These are phyloP conservation scores for Himalopsyche kuldschensis DNA, from an alignment of 2,888 invertebrate genomes.

Conservation along the genomic window DNA sequence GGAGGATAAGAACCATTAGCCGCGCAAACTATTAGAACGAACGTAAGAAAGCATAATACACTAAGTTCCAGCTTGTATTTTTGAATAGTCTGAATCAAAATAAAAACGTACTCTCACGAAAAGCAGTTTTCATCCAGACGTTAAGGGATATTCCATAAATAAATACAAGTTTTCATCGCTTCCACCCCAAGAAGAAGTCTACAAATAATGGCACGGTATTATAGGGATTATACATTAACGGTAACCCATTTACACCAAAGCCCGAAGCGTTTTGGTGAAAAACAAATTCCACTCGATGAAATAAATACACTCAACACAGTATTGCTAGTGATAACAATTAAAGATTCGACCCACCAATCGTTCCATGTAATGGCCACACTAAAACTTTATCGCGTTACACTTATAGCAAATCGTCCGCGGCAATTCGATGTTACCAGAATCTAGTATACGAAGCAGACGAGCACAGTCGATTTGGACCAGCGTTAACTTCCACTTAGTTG, in stretches of 20 bases:
- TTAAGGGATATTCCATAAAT: background rate
- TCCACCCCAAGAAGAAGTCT: background rate
- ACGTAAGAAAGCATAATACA: too few species aligned
- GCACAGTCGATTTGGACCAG: background rate
- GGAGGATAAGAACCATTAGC: too few species aligned
- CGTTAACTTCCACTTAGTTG: slow-evolving; percentile 4
- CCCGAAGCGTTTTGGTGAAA: background rate
- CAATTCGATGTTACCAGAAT: background rate
- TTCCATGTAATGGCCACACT: background rate
- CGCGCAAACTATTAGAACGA: too few species aligned
- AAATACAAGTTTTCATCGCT: background rate
- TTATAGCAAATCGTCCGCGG: background rate
- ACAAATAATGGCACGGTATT: background rate
- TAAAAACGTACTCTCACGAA: too few species aligned
- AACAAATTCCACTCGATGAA: background rate
- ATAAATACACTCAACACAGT: background rate
- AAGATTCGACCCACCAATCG: background rate
- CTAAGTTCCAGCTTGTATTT: too few species aligned
- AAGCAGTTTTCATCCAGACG: background rate
- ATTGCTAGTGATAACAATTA: background rate
- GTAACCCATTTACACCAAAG: background rate
- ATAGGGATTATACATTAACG: background rate
- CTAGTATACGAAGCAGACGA: background rate
- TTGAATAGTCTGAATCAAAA: too few species aligned
- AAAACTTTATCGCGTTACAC: background rate